Conservation (phyloP, 1,140 invertebrate species). For the Centruroides vittatus region DNA sequence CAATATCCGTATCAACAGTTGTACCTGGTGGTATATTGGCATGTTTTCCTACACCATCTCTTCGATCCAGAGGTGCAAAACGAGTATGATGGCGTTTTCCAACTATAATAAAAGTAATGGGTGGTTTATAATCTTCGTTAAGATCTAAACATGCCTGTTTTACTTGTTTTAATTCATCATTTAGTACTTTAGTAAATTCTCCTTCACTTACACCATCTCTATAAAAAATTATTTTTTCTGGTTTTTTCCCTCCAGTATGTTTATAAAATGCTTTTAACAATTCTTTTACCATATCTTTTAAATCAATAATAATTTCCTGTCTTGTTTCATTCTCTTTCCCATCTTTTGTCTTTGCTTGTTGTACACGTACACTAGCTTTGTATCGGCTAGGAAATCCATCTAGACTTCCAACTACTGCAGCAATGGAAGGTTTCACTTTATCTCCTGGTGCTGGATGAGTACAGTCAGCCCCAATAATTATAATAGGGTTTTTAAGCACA, state of each 20-base stretch:
- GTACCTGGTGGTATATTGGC: slow-evolving; percentile 70
- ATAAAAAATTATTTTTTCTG: slow-evolving; percentile 30
- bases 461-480: slow-evolving; percentile 73
- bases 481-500: slow-evolving; percentile 33
- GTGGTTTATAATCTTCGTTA: slow-evolving; percentile 6
- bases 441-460: slow-evolving; percentile 63
- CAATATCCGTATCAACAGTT: slow-evolving; percentile 62
- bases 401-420: slow-evolving; percentile 41
- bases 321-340: background rate
- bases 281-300: slow-evolving; percentile 48
- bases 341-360: background rate
- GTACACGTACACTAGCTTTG: slow-evolving; percentile 7
- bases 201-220: slow-evolving; percentile 36
- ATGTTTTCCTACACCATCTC: slow-evolving; percentile 20
- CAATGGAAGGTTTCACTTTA: slow-evolving; percentile 56
- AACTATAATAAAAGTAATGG: slow-evolving; percentile 20
- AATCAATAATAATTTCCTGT: slow-evolving; percentile 28
- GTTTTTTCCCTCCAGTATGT: slow-evolving; percentile 15
- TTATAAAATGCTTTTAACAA: slow-evolving; percentile 31
- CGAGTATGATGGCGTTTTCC: slow-evolving; percentile 18
- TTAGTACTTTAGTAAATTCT: slow-evolving; percentile 27
- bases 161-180: slow-evolving; percentile 17
- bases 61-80: slow-evolving; percentile 15
- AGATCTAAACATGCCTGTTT: slow-evolving; percentile 8
- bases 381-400: slow-evolving; percentile 13